Conservation (phyloP, 2,888 invertebrate genomes). For the Synergus itoensis region DNA sequence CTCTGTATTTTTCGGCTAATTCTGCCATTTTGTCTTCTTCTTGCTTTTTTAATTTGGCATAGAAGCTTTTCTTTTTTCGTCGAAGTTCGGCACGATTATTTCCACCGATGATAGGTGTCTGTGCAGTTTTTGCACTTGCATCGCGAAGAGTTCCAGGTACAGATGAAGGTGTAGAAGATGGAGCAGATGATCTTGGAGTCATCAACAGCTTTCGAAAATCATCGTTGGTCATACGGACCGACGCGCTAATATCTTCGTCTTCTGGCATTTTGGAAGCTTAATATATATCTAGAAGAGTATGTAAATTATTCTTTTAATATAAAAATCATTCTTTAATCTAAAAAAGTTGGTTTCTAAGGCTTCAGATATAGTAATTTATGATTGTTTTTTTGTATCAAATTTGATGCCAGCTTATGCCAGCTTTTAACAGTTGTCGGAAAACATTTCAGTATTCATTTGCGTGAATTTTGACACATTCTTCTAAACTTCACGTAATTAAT, state of each 20-base stretch:
- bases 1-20: conserved; percentile 94
- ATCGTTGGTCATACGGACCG: conserved; percentile 94
- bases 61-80: conserved; percentile 96
- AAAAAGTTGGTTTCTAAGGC: too few relatives aligned
- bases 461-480: neutral
- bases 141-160: conserved; percentile 83
- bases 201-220: conserved; percentile 97
- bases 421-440: neutral
- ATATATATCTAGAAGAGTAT: conserved; percentile 6
- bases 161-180: conserved; percentile 79
- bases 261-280: conserved; percentile 71
- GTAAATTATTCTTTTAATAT: neutral
- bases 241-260: conserved; percentile 76
- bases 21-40: conserved; percentile 97
- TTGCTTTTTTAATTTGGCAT: conserved; percentile 95
- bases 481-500: neutral
- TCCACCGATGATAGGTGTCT: conserved; percentile 69
- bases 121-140: conserved; percentile 84
- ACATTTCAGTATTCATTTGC: neutral
- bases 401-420: neutral
- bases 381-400: neutral
- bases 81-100: conserved; percentile 86
- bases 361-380: too few relatives aligned
- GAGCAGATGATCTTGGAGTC: conserved; percentile 92
- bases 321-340: too few relatives aligned